These are phyloP conservation scores for Clarias gariepinus DNA, from an alignment of 2,113 vertebrate species.

Conservation along the genomic window DNA sequence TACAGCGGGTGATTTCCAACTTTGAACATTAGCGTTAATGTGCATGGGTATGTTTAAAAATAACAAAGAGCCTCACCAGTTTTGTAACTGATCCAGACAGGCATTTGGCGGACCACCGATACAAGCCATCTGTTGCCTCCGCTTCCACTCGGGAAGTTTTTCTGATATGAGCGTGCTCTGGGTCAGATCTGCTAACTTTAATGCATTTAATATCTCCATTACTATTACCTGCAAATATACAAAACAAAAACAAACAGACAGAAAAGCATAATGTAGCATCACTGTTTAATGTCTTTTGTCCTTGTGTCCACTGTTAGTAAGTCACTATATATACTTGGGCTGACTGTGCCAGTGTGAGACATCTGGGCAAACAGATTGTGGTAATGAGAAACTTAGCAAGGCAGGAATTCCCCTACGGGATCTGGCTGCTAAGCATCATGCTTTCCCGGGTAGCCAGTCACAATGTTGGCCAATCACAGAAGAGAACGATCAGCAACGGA, in stretches of 20 bases:
- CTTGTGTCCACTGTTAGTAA: not conserved
- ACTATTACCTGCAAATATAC: conserved; percentile 74
- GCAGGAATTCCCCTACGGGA: not conserved
- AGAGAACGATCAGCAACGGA: no score
- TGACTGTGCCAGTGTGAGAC: no score
- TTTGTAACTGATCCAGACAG: conserved; percentile 85
- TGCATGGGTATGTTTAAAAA: not conserved
- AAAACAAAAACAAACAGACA: conserved; percentile 1
- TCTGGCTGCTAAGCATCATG: no score
- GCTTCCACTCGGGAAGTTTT: conserved; percentile 89
- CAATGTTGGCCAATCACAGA: no score
- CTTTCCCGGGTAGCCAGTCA: no score
- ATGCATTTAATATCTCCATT: conserved; percentile 69
- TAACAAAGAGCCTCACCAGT: conserved; percentile 71
- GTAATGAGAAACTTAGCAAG: not conserved
- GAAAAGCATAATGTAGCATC: not conserved
- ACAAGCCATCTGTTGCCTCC: conserved; percentile 85
- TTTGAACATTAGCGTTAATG: not conserved
- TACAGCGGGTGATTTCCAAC: not conserved
- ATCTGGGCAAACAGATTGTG: no score
- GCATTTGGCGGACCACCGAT: conserved; percentile 85
- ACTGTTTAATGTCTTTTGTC: no score
- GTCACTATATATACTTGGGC: not conserved
- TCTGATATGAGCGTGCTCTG: conserved; percentile 75
- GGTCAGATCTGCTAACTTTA: conserved; percentile 69